Percentiles rank a stretch among this genome's conserved stretches.
phyloP scores from a whole-genome alignment of 2,888 invertebrate species.

The Drosophila prolongata region DNA sequence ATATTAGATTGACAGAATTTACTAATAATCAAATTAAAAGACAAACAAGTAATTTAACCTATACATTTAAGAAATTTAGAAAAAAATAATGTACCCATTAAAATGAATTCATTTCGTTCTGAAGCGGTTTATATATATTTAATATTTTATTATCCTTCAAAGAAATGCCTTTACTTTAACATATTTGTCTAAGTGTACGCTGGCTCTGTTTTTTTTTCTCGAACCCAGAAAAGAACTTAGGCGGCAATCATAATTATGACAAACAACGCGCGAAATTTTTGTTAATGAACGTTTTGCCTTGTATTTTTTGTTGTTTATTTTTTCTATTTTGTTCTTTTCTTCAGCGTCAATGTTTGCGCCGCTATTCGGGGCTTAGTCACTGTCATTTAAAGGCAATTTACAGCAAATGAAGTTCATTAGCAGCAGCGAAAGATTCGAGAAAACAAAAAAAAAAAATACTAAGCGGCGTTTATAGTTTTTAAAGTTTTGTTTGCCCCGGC shows the following conservation, averaged over 20 bases:
- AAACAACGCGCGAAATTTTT: constrained; percentile 56
- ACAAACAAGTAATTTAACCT: too few species aligned
- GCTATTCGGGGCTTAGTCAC: constrained; percentile 35
- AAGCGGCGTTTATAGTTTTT: constrained; percentile 27
- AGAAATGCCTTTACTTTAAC: too few species aligned
- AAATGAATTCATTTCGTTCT: too few species aligned
- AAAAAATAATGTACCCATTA: too few species aligned
- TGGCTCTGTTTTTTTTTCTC: background rate
- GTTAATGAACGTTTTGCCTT: constrained; percentile 58
- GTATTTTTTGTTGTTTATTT: constrained; percentile 29
- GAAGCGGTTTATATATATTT: too few species aligned
- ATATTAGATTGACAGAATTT: too few species aligned
- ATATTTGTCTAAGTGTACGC: background rate
- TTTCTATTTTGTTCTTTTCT: background rate
- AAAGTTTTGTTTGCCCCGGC: constrained; percentile 20
- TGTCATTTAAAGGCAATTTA: constrained; percentile 51
- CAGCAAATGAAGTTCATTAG: constrained; percentile 45
- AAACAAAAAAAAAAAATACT: constrained; percentile 1
- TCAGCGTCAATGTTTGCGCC: constrained; percentile 3
- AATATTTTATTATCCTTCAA: too few species aligned
- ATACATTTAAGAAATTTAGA: too few species aligned
- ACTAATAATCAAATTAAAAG: too few species aligned
- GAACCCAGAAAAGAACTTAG: constrained; percentile 1
- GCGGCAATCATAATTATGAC: constrained; percentile 52
- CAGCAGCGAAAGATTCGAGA: constrained; percentile 2